Percentiles rank a stretch among this genome's conserved stretches.
Conservation (phyloP, 2,888 invertebrate genomes). For the Synergus umbraculus region DNA sequence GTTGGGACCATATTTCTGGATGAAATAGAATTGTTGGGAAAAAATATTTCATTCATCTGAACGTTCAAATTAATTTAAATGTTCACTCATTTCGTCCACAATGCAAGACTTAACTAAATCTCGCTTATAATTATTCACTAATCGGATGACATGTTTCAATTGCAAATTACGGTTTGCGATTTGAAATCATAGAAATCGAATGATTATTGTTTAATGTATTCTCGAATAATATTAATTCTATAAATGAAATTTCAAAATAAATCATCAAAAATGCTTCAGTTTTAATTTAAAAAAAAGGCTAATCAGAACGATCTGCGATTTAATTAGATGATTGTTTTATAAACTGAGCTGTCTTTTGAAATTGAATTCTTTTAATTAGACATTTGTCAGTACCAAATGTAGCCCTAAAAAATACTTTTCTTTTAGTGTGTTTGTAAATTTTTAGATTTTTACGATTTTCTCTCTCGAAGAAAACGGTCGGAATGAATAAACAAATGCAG, state of each 20-base stretch:
- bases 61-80: conserved; percentile 14
- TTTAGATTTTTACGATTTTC: conserved; percentile 4
- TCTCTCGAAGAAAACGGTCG: conserved; percentile 21
- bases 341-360: too few species aligned
- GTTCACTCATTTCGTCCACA: conserved; percentile 13
- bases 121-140: conserved; percentile 36
- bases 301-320: too few species aligned
- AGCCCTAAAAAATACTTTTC: neutral
- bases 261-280: too few species aligned
- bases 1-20: too few species aligned
- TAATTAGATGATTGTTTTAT: too few species aligned
- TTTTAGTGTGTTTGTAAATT: neutral
- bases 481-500: conserved; percentile 23
- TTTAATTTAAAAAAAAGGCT: too few species aligned
- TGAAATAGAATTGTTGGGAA: too few species aligned
- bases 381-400: neutral
- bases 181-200: conserved; percentile 20
- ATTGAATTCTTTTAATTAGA: neutral
- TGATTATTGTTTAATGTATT: conserved; percentile 26
- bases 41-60: too few species aligned
- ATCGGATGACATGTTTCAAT: conserved; percentile 36
- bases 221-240: neutral
- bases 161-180: conserved; percentile 25
- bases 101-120: conserved; percentile 35
- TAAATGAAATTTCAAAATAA: neutral